Base-by-base conservation (phyloP, 2,888 invertebrate species). In the Orthosia gothica region DNA sequence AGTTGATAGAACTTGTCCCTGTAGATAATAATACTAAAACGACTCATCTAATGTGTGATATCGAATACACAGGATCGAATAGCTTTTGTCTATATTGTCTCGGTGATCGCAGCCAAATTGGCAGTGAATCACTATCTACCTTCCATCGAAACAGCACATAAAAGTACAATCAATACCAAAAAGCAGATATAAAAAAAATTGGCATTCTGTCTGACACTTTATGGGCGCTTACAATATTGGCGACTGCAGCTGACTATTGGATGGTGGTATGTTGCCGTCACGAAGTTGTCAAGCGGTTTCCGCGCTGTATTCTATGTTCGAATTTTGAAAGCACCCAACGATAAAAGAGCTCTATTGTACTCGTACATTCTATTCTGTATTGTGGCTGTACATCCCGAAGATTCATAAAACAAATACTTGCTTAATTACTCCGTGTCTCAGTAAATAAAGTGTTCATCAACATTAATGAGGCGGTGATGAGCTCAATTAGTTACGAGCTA, bases 381-480 rank as follows among this genome's bases (percentile, higher is more conserved):
- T 55, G 32, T 58, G 12, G 23, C n/a, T 54, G 9, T 54, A 18
- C 32, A 16, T 63, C 16, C 18, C 20, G 52, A 68, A 70, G 23
- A 11, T 18, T 45, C 15, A 15, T 70, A 63, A 63, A 66, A 63
- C 40, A 69, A 71, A 77, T 66, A 63, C 32, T 70, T 58, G 47
- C 47, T 49, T 58, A 61, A 67, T 58, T 70, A 69, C 32, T 7
- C 59, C 66, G 16, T 49, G 62, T 16, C 32, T 70, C 61, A 59
- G 52, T 71, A 69, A 75, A 75, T 57, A 75, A 69, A 83, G 65
- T 81, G 52, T 68, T 68, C 61, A 71, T 82, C 66, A 83, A 72
- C 55, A 76, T 76, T 84, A 82, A 80, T 80, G 76, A 82, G 55
- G 62, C 84, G 16, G 18, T 54, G 55, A 76, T 50, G 66, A 72